A percentile compares a stretch with the other conserved stretches of the same genome.
These are phyloP conservation scores for Dasypus novemcinctus DNA, from an alignment of 2,113 vertebrate species.

Conservation along the genomic window DNA sequence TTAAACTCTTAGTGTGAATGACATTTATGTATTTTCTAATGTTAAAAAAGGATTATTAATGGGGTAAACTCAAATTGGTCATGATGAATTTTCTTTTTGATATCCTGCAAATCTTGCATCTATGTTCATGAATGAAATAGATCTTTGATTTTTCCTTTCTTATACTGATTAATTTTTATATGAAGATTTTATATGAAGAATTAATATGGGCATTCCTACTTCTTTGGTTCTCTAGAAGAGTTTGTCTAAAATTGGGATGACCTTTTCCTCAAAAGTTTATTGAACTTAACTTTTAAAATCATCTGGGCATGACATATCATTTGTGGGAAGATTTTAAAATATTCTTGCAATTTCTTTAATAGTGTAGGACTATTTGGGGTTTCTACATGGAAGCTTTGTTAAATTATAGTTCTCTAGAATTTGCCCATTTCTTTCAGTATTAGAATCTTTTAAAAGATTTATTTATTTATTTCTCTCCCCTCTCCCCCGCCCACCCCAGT, in stretches of 20 bases:
- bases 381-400: background rate
- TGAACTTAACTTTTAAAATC: slow-evolving; percentile 32
- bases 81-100: background rate
- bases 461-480: too few species aligned
- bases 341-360: background rate
- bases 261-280: background rate
- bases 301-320: background rate
- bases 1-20: background rate
- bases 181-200: background rate
- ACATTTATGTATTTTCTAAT: background rate
- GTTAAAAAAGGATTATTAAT: background rate
- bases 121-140: too few species aligned
- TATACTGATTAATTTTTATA: background rate
- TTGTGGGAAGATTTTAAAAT: background rate
- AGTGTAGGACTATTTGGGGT: background rate
- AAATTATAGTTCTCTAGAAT: background rate
- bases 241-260: background rate
- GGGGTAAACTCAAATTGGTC: background rate
- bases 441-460: background rate
- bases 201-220: background rate
- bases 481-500: too few species aligned
- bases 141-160: background rate
- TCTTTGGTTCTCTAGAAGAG: background rate
- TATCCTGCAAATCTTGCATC: background rate
- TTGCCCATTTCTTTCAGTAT: background rate